A percentile compares a stretch with the other conserved stretches of the same genome.
Conservation (phyloP, 2,888 invertebrate species). For the Fabriciana adippe region DNA sequence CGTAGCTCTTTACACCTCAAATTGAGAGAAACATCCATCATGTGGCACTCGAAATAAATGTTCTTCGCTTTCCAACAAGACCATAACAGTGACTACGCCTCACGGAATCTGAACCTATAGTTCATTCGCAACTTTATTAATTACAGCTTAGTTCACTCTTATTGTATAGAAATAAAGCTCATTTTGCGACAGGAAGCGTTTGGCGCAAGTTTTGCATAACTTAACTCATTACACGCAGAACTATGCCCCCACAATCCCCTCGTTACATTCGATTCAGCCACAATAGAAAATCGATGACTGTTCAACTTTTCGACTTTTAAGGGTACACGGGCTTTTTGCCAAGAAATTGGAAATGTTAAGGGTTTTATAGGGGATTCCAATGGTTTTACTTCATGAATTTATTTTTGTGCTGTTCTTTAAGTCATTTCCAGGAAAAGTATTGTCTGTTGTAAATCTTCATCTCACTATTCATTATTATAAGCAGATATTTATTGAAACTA, state of each 20-base stretch:
- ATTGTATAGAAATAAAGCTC: constrained; percentile 4
- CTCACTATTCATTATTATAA: too few relatives aligned
- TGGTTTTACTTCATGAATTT: constrained; percentile 10
- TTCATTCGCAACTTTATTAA: constrained; percentile 14
- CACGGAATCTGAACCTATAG: constrained; percentile 29
- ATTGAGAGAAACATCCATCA: constrained; percentile 32
- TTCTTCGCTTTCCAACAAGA: constrained; percentile 30
- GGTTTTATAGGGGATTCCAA: constrained; percentile 22
- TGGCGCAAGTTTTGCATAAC: constrained; percentile 39
- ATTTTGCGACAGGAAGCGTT: not conserved
- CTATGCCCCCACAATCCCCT: constrained; percentile 47
- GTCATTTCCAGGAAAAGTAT: not conserved
- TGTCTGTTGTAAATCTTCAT: not conserved
- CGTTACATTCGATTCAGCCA: constrained; percentile 47
- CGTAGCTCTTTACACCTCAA: constrained; percentile 19
- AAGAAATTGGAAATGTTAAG: constrained; percentile 33
- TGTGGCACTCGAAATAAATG: constrained; percentile 33
- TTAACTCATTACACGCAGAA: constrained; percentile 55
- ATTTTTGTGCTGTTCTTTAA: not conserved
- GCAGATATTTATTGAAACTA: too few relatives aligned
- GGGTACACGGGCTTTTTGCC: constrained; percentile 37
- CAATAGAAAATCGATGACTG: constrained; percentile 53
- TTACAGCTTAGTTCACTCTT: constrained; percentile 11
- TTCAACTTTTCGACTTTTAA: constrained; percentile 48
- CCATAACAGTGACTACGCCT: constrained; percentile 27